Conservation (phyloP, 2,888 invertebrate species). For the Choristoneura rosaceana region DNA sequence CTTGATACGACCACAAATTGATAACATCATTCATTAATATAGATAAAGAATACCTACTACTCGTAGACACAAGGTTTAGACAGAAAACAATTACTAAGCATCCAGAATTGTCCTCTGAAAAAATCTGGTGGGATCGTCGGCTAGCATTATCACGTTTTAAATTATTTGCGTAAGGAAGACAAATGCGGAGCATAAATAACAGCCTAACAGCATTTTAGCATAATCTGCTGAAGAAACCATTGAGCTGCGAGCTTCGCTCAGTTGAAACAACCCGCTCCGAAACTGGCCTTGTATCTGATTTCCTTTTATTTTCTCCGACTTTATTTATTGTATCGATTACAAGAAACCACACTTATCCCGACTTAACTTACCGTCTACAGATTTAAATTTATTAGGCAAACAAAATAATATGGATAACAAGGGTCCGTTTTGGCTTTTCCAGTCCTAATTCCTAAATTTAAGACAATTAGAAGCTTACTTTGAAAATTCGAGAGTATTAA, state of each 20-base stretch:
- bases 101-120: too few species aligned
- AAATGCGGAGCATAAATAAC: slow-evolving; percentile 11
- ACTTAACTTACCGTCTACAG: slow-evolving; percentile 38
- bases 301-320: slow-evolving; percentile 64
- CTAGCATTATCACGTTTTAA: not conserved
- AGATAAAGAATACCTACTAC: too few species aligned
- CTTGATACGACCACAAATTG: too few species aligned
- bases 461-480: slow-evolving; percentile 6
- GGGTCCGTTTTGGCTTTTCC: slow-evolving; percentile 7
- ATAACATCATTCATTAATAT: too few species aligned
- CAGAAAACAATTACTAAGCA: too few species aligned
- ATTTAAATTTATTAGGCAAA: slow-evolving; percentile 40
- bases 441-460: not conserved
- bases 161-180: not conserved
- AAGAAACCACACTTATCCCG: slow-evolving; percentile 18
- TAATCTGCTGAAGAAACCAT: slow-evolving; percentile 7
- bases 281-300: slow-evolving; percentile 65
- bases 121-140: too few species aligned
- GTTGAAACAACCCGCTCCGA: slow-evolving; percentile 60
- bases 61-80: too few species aligned
- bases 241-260: slow-evolving; percentile 54
- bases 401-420: slow-evolving; percentile 4
- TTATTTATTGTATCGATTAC: slow-evolving; percentile 52
- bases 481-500: slow-evolving; percentile 9
- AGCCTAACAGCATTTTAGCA: slow-evolving; percentile 21